A percentile compares a stretch with the other conserved stretches of the same genome.
Conservation (phyloP, 2,888 invertebrate species). For the Sinotaia quadrata region DNA sequence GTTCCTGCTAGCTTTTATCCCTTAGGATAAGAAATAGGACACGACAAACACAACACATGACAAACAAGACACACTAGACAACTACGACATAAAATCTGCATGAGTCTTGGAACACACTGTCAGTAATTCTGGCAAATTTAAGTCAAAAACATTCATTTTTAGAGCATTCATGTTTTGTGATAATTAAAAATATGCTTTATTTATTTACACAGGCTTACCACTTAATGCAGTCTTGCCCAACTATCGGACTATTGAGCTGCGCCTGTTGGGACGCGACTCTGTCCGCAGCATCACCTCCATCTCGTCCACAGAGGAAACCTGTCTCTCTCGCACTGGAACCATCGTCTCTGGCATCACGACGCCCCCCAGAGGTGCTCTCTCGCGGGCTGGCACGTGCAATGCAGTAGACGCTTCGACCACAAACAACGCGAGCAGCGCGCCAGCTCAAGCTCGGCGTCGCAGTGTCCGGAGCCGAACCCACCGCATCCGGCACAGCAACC, state of each 20-base stretch:
- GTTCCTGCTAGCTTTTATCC: too few species aligned
- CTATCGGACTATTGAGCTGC: constrained; percentile 41
- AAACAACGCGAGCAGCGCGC: constrained; percentile 81
- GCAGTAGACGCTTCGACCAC: constrained; percentile 79
- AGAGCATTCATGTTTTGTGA: too few species aligned
- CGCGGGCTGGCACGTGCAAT: constrained; percentile 70
- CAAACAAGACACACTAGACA: too few species aligned
- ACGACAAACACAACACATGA: too few species aligned
- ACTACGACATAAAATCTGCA: too few species aligned
- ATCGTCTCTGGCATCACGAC: constrained; percentile 21
- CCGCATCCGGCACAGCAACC: constrained; percentile 77
- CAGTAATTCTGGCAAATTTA: too few species aligned
- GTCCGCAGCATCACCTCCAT: constrained; percentile 39
- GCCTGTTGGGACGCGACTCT: constrained; percentile 38
- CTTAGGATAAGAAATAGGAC: too few species aligned
- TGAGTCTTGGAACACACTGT: too few species aligned
- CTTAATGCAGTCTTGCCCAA: constrained; percentile 36
- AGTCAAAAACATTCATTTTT: too few species aligned
- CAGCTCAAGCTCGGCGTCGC: constrained; percentile 74
- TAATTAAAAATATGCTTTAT: too few species aligned
- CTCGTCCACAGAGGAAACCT: constrained; percentile 37
- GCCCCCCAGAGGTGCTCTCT: constrained; percentile 10
- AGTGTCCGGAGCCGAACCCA: constrained; percentile 65
- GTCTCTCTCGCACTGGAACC: constrained; percentile 16
- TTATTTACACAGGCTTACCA: constrained; percentile 10